These are phyloP conservation scores for Monochamus saltuarius DNA, from an alignment of 1,140 invertebrate species.

Conservation along the genomic window DNA sequence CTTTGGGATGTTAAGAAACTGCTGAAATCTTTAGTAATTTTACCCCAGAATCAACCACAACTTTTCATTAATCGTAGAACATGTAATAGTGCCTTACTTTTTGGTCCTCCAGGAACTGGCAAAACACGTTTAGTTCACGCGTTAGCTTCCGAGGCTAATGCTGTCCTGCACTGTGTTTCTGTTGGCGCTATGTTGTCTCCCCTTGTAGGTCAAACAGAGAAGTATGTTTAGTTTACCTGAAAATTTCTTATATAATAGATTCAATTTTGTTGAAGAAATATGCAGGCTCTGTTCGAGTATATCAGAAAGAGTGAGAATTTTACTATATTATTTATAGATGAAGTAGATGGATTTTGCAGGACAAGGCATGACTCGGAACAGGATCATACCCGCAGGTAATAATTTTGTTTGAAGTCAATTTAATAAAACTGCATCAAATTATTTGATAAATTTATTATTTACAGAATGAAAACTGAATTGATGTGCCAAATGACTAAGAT, in stretches of 20 bases:
- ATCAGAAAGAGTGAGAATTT: constrained; percentile 46
- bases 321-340: constrained; percentile 61
- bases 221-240: constrained; percentile 49
- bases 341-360: constrained; percentile 62
- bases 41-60: constrained; percentile 46
- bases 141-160: constrained; percentile 56
- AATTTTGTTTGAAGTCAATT: constrained; percentile 25
- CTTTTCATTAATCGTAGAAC: constrained; percentile 34
- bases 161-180: constrained; percentile 57
- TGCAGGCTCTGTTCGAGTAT: constrained; percentile 54
- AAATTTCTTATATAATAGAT: background rate
- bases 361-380: constrained; percentile 55
- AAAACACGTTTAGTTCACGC: constrained; percentile 67
- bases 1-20: constrained; percentile 23
- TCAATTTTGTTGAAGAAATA: constrained; percentile 46
- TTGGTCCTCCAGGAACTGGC: constrained; percentile 71
- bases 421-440: background rate
- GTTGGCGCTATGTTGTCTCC: constrained; percentile 57
- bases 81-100: constrained; percentile 62
- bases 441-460: constrained; percentile 17
- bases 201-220: constrained; percentile 62
- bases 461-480: constrained; percentile 59
- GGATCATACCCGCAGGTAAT: constrained; percentile 54
- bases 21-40: constrained; percentile 29
- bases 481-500: constrained; percentile 56